phyloP scores from a whole-genome alignment of 2,797 vertebrate genomes.

The Sebastes wilsoni region DNA sequence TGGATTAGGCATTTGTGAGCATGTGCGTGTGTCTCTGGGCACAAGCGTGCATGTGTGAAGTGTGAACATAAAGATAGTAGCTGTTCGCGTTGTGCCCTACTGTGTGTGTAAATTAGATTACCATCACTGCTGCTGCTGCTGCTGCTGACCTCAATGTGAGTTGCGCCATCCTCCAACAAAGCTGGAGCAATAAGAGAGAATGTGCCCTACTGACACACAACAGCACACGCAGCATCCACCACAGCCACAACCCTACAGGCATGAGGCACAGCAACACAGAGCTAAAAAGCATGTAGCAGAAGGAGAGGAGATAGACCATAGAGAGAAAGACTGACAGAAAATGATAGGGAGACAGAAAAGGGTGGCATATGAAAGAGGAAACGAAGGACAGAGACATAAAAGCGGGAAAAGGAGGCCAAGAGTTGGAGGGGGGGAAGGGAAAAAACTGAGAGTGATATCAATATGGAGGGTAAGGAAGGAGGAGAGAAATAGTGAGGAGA shows the following conservation, averaged over 20 bases:
- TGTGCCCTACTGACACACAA: constrained; percentile 80
- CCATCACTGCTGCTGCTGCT: constrained; percentile 58
- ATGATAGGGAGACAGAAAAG: constrained; percentile 19
- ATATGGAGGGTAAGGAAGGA: constrained; percentile 25
- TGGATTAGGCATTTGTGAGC: constrained; percentile 31
- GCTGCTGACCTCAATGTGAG: constrained; percentile 71
- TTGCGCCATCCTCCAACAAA: constrained; percentile 53
- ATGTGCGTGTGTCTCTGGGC: not conserved
- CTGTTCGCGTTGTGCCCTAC: constrained; percentile 35
- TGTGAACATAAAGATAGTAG: constrained; percentile 38
- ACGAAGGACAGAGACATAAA: constrained; percentile 33
- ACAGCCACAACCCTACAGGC: constrained; percentile 68
- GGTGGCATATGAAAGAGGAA: constrained; percentile 28
- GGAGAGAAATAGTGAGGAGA: constrained; percentile 3
- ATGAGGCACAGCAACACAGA: constrained; percentile 26
- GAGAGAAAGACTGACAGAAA: constrained; percentile 12
- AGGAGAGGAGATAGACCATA: constrained; percentile 1
- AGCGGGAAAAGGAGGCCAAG: constrained; percentile 58
- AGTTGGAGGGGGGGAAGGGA: constrained; percentile 49
- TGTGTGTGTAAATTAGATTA: constrained; percentile 71
- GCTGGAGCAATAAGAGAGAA: constrained; percentile 51
- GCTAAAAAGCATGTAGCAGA: constrained; percentile 47
- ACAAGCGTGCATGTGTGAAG: not conserved
- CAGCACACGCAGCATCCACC: constrained; percentile 61
- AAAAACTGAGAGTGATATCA: constrained; percentile 25